Evolutionary conservation across 2,888 invertebrate species (phyloP).

Genomic region (Ditylenchus weischeri): DNA sequence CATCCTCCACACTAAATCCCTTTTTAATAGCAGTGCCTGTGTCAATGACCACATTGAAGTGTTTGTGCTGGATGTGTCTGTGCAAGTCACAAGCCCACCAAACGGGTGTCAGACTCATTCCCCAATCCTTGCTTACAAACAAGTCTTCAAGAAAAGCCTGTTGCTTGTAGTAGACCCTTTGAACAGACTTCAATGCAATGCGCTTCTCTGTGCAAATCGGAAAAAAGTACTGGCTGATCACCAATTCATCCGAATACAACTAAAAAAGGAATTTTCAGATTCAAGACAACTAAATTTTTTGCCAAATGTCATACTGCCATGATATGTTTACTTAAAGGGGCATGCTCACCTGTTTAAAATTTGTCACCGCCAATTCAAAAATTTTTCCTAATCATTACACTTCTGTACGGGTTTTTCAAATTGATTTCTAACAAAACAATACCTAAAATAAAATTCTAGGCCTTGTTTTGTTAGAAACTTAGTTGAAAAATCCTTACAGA

Average conservation of each 20-base stretch:
- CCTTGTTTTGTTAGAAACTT: too few species aligned
- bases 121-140: constrained; percentile 26
- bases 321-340: too few species aligned
- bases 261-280: not conserved
- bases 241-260: constrained; percentile 2
- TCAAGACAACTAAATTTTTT: not conserved
- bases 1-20: constrained; percentile 18
- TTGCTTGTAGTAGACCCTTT: constrained; percentile 13
- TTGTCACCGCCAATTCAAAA: too few species aligned
- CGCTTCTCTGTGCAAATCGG: constrained; percentile 16
- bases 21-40: constrained; percentile 18
- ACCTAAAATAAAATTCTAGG: too few species aligned
- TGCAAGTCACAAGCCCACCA: constrained; percentile 29
- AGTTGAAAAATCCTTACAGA: too few species aligned
- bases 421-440: too few species aligned
- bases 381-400: too few species aligned
- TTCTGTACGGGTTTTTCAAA: too few species aligned
- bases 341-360: too few species aligned
- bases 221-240: constrained; percentile 18
- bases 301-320: too few species aligned
- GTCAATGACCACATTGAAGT: constrained; percentile 23
- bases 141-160: constrained; percentile 22
- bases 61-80: constrained; percentile 6
- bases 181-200: constrained; percentile 12
- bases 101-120: constrained; percentile 23